Evolutionary conservation across 2,797 vertebrate genomes (phyloP).

Genomic region (Microctenopoma steveboyesi): DNA sequence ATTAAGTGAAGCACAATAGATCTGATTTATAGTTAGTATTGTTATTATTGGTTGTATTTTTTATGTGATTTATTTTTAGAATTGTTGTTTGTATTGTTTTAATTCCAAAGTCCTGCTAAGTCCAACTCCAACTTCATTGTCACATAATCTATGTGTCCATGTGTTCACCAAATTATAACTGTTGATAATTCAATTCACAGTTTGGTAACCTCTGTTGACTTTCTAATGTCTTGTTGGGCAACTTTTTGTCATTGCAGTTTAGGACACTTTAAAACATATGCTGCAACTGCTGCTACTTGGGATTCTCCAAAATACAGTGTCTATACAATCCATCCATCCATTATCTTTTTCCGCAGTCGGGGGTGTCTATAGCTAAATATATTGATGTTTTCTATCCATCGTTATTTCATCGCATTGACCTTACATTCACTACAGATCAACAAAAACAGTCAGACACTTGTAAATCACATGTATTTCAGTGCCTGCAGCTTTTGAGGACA

Average conservation of each 20-base stretch:
- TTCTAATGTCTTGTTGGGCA: neutral
- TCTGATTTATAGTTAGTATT: too few species aligned
- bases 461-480: constrained; percentile 12
- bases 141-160: too few species aligned
- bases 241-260: neutral
- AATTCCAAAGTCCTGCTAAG: too few species aligned
- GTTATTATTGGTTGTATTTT: too few species aligned
- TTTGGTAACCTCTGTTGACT: constrained; percentile 42
- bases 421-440: neutral
- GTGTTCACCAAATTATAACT: constrained; percentile 7
- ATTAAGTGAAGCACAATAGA: too few species aligned
- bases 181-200: constrained; percentile 4
- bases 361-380: neutral
- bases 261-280: neutral
- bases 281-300: too few species aligned
- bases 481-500: constrained; percentile 52
- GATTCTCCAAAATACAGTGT: too few species aligned
- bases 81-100: too few species aligned
- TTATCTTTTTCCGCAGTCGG: too few species aligned
- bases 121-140: too few species aligned
- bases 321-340: too few species aligned
- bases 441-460: constrained; percentile 4
- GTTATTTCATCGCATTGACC: neutral
- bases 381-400: neutral
- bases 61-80: too few species aligned